Base-by-base conservation (phyloP, 92 coral and sea anemone genomes). In the Epizoanthus ramosus region DNA sequence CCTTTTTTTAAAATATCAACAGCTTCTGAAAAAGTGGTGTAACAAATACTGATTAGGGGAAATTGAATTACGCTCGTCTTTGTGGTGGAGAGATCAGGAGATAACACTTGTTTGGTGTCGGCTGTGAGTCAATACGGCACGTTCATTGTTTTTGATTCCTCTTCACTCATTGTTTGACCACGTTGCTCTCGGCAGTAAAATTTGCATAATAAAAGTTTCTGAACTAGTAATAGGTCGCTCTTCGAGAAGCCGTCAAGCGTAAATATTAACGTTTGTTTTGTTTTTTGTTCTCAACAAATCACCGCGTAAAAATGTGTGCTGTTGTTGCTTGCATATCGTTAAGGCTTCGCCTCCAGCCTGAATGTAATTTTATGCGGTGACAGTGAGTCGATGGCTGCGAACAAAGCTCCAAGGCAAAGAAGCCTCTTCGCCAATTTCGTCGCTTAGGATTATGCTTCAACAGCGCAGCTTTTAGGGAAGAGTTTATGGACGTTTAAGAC, bases 271-370 rank as follows among this genome's bases (percentile, higher is more conserved):
- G 33, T 63, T 61, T 77, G 71, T 63, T 61, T 77, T 77, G 82
- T 77, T 77, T 60, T 77, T 77, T 77, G 71, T 77, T 63, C 39
- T 77, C 71, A 77, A 77, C 82, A 77, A 77, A 77, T 77, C 82
- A 61, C 41, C 70, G 71, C 58, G 58, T 77, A 61, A 60, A 77
- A 75, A 33, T 60, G 58, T 77, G 31, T 74, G 66, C 15, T 22
- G 67, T 17, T 57, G 67, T 17, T 57, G 67, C 66, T 57, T 74
- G 82, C 82, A 77, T 77, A 61, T 77, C 82, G 71, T 77, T 77
- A 77, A 76, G 39, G 3, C 58, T 19, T 56, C 79, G 45, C 64
- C 79, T 22, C 17, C 63, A 31, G 68, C 81, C 35, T 19, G 54
- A 59, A 33, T 58, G 70, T 65, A 16, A 67, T 67, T 33, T 41